Percentiles rank a stretch among this genome's conserved stretches.
These are phyloP conservation scores for Drosophila murphyi DNA, from an alignment of 1,140 invertebrate genomes.

Conservation along the genomic window DNA sequence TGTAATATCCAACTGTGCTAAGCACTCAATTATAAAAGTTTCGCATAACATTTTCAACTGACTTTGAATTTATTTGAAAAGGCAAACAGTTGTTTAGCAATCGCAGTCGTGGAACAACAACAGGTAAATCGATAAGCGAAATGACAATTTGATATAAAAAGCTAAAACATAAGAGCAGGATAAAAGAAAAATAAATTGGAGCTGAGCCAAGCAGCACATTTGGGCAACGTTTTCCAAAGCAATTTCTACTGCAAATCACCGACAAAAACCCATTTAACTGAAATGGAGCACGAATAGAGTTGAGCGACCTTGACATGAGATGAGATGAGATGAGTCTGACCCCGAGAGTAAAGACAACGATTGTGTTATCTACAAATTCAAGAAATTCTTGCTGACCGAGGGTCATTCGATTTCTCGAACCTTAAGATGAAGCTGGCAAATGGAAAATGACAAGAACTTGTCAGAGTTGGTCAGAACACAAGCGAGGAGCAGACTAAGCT, in stretches of 20 bases:
- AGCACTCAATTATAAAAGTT: slow-evolving; percentile 64
- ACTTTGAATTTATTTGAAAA: slow-evolving; percentile 57
- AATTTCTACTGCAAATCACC: slow-evolving; percentile 12
- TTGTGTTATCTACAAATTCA: slow-evolving; percentile 6
- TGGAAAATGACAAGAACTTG: too few relatives aligned
- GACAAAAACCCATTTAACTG: slow-evolving; percentile 5
- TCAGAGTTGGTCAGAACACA: not conserved
- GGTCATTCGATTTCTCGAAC: not conserved
- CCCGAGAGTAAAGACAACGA: not conserved
- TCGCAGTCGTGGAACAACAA: not conserved
- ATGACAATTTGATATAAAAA: slow-evolving; percentile 13
- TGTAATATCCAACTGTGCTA: slow-evolving; percentile 32
- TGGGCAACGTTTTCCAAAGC: slow-evolving; percentile 9
- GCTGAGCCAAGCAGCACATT: slow-evolving; percentile 5
- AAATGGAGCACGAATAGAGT: slow-evolving; percentile 8
- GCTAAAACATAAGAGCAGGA: not conserved
- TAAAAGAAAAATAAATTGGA: not conserved
- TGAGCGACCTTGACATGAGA: not conserved
- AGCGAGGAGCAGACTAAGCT: not conserved
- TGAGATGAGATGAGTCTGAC: not conserved
- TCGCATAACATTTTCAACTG: slow-evolving; percentile 9
- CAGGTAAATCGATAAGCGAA: slow-evolving; percentile 33
- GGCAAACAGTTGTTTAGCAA: slow-evolving; percentile 7
- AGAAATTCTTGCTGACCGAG: not conserved
- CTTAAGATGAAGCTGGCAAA: not conserved